A percentile compares a stretch with the other conserved stretches of the same genome.
These are phyloP conservation scores for Pygoscelis adeliae DNA, from an alignment of 2,113 vertebrate species.

Conservation along the genomic window DNA sequence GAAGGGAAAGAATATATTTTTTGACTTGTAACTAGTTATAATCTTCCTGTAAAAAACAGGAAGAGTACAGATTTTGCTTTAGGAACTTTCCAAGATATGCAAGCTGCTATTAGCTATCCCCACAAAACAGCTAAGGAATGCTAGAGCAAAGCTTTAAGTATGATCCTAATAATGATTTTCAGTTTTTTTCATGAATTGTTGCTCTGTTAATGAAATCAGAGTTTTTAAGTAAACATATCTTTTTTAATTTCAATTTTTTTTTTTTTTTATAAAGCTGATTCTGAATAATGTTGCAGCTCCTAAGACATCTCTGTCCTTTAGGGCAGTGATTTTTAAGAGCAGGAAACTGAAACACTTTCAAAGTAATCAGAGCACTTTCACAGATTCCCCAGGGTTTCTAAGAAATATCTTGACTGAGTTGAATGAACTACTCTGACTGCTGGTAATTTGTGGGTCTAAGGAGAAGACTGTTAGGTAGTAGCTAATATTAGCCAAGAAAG, in stretches of 20 bases:
- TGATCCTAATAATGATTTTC: neutral
- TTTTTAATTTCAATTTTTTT: neutral
- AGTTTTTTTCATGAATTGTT: neutral
- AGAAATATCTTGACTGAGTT: neutral
- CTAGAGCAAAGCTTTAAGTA: neutral
- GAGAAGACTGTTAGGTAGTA: neutral
- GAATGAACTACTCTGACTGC: neutral
- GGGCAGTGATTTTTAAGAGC: neutral
- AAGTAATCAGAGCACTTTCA: neutral
- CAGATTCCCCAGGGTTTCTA: neutral
- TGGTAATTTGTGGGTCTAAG: neutral
- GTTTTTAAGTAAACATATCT: neutral
- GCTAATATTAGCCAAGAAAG: neutral
- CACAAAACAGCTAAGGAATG: neutral
- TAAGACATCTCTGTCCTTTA: neutral
- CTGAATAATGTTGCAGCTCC: neutral
- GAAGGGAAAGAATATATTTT: neutral
- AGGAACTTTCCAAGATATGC: neutral
- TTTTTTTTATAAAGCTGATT: neutral
- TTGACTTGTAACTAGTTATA: neutral
- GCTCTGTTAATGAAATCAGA: neutral
- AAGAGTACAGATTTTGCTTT: neutral
- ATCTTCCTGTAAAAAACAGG: neutral
- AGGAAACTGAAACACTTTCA: neutral
- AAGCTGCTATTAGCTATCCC: neutral